Conservation (phyloP, 1,140 invertebrate genomes). For the Drosophila equinoxialis region DNA sequence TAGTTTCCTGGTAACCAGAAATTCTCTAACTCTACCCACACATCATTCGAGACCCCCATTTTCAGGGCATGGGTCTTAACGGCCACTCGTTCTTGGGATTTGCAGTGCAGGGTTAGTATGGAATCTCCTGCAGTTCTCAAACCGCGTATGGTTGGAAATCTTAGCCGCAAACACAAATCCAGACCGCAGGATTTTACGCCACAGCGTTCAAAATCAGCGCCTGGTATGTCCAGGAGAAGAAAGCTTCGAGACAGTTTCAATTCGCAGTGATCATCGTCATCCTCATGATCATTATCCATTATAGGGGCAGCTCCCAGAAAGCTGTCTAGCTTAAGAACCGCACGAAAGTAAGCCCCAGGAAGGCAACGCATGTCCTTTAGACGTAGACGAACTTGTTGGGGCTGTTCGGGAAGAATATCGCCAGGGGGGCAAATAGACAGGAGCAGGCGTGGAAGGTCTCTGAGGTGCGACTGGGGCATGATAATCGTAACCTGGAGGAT, state of each 20-base stretch:
- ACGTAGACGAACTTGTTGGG: constrained; percentile 54
- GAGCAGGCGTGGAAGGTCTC: constrained; percentile 60
- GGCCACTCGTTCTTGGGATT: constrained; percentile 85
- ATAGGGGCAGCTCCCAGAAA: constrained; percentile 65
- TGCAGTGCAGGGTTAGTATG: constrained; percentile 86
- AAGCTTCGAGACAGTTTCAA: constrained; percentile 61
- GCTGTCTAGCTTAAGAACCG: constrained; percentile 72
- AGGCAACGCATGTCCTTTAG: constrained; percentile 81
- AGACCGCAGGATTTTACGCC: constrained; percentile 81
- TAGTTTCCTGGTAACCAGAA: background rate
- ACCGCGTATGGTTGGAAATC: constrained; percentile 86
- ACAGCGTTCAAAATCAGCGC: constrained; percentile 74
- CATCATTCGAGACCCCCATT: constrained; percentile 83
- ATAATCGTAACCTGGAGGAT: constrained; percentile 62
- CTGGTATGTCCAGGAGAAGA: constrained; percentile 67
- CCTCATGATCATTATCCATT: constrained; percentile 66
- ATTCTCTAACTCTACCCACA: constrained; percentile 55
- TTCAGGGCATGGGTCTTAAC: constrained; percentile 84
- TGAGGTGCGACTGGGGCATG: constrained; percentile 36
- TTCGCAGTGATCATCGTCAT: constrained; percentile 65
- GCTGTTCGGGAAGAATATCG: constrained; percentile 20
- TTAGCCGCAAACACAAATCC: constrained; percentile 85
- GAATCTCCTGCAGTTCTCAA: constrained; percentile 86
- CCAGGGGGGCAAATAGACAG: constrained; percentile 62
- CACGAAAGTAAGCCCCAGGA: constrained; percentile 66